Evolutionary conservation across 2,888 invertebrate species (phyloP).

Genomic region (Danaus chrysippus): DNA sequence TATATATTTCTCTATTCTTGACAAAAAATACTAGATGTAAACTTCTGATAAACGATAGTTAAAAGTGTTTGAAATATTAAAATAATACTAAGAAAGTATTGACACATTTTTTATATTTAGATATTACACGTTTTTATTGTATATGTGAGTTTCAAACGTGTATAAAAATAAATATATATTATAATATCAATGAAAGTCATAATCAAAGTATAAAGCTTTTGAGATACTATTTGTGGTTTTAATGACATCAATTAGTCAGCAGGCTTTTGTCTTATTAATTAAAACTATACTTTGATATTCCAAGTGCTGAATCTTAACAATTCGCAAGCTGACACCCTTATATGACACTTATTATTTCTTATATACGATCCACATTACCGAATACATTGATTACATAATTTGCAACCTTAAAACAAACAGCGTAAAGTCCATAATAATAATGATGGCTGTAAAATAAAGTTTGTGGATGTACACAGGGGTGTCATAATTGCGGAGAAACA

Average conservation of each 20-base stretch:
- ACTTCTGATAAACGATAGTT: too few species aligned
- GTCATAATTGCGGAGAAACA: constrained; percentile 76
- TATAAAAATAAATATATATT: neutral
- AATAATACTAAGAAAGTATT: too few species aligned
- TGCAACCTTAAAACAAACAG: neutral
- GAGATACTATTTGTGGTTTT: constrained; percentile 4
- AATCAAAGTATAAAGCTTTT: constrained; percentile 6
- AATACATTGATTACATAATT: neutral
- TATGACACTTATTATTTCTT: constrained; percentile 46
- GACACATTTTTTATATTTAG: neutral
- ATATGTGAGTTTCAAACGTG: neutral
- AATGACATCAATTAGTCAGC: constrained; percentile 21
- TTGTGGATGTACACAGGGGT: constrained; percentile 62
- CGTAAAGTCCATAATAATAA: constrained; percentile 22
- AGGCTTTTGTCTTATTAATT: constrained; percentile 30
- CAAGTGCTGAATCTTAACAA: constrained; percentile 36
- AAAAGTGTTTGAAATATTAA: too few species aligned
- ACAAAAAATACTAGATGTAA: too few species aligned
- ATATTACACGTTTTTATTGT: too few species aligned
- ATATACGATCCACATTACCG: constrained; percentile 30
- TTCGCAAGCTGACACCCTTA: constrained; percentile 39
- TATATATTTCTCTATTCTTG: too few species aligned
- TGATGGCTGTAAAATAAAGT: constrained; percentile 33
- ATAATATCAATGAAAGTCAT: neutral
- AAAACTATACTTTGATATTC: constrained; percentile 31